These are phyloP conservation scores for Cistogaster globosa DNA, from an alignment of 2,888 invertebrate species.

Conservation along the genomic window DNA sequence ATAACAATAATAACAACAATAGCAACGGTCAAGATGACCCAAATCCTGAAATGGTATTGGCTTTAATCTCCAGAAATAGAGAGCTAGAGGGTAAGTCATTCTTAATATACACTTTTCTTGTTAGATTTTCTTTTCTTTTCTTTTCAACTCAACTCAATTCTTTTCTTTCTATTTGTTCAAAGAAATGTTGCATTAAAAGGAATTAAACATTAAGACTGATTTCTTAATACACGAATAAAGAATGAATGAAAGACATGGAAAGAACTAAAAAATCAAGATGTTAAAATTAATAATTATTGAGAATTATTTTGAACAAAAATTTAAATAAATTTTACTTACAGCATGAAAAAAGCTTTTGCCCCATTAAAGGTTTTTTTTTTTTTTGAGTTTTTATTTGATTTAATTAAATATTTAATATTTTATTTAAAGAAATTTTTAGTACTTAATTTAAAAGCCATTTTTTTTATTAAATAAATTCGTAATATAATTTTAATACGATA, in stretches of 20 bases:
- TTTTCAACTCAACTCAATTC: background rate
- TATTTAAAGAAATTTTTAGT: too few relatives aligned
- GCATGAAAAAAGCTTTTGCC: too few relatives aligned
- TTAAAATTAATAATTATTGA: background rate
- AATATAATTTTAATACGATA: too few relatives aligned
- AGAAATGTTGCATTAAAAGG: constrained; percentile 47
- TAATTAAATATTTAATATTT: too few relatives aligned
- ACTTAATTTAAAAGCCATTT: too few relatives aligned
- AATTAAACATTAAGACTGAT: constrained; percentile 33
- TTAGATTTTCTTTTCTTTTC: constrained; percentile 36
- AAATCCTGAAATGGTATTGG: constrained; percentile 92
- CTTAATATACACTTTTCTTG: constrained; percentile 38
- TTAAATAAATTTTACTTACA: too few relatives aligned
- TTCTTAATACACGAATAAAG: background rate
- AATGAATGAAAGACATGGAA: background rate
- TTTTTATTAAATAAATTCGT: too few relatives aligned
- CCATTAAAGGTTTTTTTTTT: too few relatives aligned
- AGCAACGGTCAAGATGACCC: constrained; percentile 84
- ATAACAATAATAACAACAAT: constrained; percentile 34
- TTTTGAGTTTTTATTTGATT: too few relatives aligned
- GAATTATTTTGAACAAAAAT: background rate
- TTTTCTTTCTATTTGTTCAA: constrained; percentile 5
- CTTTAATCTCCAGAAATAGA: constrained; percentile 93
- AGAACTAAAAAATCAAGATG: background rate
- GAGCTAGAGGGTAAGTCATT: constrained; percentile 91